Percentiles rank a stretch among this genome's conserved stretches.
Conservation (phyloP, 2,888 invertebrate genomes). For the Melinaea menophilus region DNA sequence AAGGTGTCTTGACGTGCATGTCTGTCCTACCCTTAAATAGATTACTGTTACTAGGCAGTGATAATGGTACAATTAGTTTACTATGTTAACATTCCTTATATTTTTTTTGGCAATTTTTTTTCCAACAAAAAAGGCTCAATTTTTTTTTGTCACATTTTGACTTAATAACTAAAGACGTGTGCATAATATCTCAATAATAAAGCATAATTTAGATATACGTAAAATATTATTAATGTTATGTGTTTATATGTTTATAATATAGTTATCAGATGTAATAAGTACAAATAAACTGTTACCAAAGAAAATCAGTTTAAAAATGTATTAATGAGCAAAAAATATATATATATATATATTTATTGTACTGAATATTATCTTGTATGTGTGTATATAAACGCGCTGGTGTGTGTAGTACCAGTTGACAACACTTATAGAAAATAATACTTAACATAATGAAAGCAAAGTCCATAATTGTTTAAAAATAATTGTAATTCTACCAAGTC, state of each 20-base stretch:
- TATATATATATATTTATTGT: not conserved
- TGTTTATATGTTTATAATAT: not conserved
- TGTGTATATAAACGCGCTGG: too few relatives aligned
- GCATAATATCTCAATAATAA: too few relatives aligned
- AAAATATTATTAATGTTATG: not conserved
- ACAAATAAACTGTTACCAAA: constrained; percentile 53
- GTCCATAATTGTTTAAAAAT: too few relatives aligned
- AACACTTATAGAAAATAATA: too few relatives aligned
- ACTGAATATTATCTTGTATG: too few relatives aligned
- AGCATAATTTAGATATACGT: not conserved
- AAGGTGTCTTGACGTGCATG: constrained; percentile 94
- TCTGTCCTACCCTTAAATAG: constrained; percentile 93
- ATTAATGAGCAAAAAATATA: not conserved
- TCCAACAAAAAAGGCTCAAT: too few relatives aligned
- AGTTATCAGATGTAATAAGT: constrained; percentile 34
- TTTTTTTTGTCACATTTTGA: too few relatives aligned
- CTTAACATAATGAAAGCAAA: too few relatives aligned
- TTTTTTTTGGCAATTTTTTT: too few relatives aligned
- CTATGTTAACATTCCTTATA: constrained; percentile 79
- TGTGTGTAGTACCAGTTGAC: too few relatives aligned
- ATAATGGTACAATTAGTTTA: constrained; percentile 90
- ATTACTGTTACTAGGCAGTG: constrained; percentile 92
- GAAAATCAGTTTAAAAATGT: constrained; percentile 21
- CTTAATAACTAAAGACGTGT: too few relatives aligned
- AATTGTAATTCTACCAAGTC: too few relatives aligned